Base-by-base conservation (phyloP, 2,113 vertebrate genomes). In the Pelobates fuscus region DNA sequence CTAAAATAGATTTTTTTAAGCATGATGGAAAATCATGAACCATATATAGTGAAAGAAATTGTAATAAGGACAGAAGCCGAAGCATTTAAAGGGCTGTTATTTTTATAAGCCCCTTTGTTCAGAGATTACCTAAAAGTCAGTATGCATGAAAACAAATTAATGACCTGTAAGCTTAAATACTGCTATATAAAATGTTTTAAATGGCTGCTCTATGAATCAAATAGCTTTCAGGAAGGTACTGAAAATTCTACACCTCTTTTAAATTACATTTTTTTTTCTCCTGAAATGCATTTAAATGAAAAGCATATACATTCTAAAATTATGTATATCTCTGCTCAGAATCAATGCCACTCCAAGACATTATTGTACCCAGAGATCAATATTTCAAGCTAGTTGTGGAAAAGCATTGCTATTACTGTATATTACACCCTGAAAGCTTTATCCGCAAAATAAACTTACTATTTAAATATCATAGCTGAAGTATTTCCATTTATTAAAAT, bases 401-500 rank as follows among this genome's bases (percentile, higher is more conserved):
- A 29, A 60, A 32, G 23, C 30, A 26, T 15, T 10, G 7, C 30
- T 65, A 14, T 57, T 32, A 27, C 61, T 65, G 30, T 54, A 57
- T 26, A 32, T 20, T 68, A 30, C 21, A 14, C 4, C 23, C 25
- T 68, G 55, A 59, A 67, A 43, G 20, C 37, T 66, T 41, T 68
- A 68, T 32, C 41, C 20, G 43, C 49, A 77, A 77, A 77, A 77
- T 49, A 25, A 61, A 32, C 55, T 92, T 90, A 88, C 89, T 92
- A 85, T 89, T 87, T 85, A 86, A 88, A 86, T 82, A 83, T 81
- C 20, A 54, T 81, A 80, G 52, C 84, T 78, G 83, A 90, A 92
- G 92, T 89, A 91, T 82, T 89, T 86, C 78, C 89, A 79, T 92
- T 88, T 92, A 90, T 92, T 93, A 87, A 89, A 93, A 94, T 91